phyloP scores from a whole-genome alignment of 64 coral and sea anemone species.

The Cladopsammia gracilis region DNA sequence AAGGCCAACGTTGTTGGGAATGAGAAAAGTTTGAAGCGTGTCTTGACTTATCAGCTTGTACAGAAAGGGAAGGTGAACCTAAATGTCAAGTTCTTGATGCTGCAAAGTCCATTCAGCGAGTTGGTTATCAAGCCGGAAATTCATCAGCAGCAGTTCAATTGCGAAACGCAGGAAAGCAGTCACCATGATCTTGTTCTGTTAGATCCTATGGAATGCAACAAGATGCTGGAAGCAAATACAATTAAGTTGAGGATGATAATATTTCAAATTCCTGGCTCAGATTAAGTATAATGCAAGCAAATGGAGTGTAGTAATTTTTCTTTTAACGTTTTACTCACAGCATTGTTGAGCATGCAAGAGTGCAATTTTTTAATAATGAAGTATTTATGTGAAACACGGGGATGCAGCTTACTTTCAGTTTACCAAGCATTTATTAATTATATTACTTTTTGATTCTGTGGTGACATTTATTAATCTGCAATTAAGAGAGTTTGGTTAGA shows the following conservation, averaged over 20 bases:
- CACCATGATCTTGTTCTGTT: slow-evolving; percentile 83
- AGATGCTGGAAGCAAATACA: slow-evolving; percentile 88
- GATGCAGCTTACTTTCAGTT: too few relatives aligned
- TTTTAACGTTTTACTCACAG: background rate
- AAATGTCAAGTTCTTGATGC: slow-evolving; percentile 97
- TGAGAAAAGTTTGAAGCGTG: slow-evolving; percentile 87
- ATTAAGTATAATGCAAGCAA: background rate
- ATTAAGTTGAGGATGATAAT: slow-evolving; percentile 92
- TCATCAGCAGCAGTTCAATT: slow-evolving; percentile 87
- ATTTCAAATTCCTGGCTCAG: slow-evolving; percentile 71
- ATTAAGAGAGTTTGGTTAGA: background rate
- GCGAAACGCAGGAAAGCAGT: slow-evolving; percentile 77
- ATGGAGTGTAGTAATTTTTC: background rate
- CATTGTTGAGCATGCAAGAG: background rate
- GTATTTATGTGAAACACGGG: background rate
- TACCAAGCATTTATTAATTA: too few relatives aligned
- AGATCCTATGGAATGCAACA: slow-evolving; percentile 85
- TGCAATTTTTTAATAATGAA: background rate
- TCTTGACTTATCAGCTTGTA: slow-evolving; percentile 86
- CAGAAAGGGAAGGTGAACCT: slow-evolving; percentile 88
- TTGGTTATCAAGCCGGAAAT: slow-evolving; percentile 81
- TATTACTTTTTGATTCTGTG: background rate
- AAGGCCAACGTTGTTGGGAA: slow-evolving; percentile 91
- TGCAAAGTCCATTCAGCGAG: slow-evolving; percentile 94
- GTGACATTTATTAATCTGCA: background rate